Conservation (phyloP, 2,797 vertebrate species). For the Cyclopterus lumpus region DNA sequence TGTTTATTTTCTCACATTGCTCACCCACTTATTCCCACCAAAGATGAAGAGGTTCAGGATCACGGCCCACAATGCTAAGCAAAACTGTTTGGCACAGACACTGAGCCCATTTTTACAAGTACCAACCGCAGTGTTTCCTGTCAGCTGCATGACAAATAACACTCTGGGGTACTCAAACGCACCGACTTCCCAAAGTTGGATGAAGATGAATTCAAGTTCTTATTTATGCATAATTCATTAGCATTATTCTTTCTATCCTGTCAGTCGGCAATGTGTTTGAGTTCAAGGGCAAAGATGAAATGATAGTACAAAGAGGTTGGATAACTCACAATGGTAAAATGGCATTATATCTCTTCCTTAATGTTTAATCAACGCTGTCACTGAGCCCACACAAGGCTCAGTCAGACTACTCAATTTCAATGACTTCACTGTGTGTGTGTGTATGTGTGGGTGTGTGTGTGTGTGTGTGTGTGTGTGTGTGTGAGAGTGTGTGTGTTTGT, state of each 20-base stretch:
- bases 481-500: slow-evolving; percentile 14
- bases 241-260: slow-evolving; percentile 82
- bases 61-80: slow-evolving; percentile 27
- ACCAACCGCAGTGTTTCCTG: slow-evolving; percentile 67
- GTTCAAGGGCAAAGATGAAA: slow-evolving; percentile 83
- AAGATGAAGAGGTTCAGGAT: slow-evolving; percentile 36
- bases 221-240: slow-evolving; percentile 82
- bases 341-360: slow-evolving; percentile 84
- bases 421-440: slow-evolving; percentile 54
- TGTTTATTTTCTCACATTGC: slow-evolving; percentile 32
- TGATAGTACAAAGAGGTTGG: slow-evolving; percentile 84
- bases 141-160: slow-evolving; percentile 78
- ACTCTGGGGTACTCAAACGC: slow-evolving; percentile 71
- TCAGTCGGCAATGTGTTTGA: slow-evolving; percentile 77
- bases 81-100: slow-evolving; percentile 51
- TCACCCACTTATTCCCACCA: slow-evolving; percentile 24
- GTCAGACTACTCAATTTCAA: slow-evolving; percentile 82
- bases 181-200: slow-evolving; percentile 79
- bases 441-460: slow-evolving; percentile 28
- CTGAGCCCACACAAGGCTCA: slow-evolving; percentile 79
- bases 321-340: slow-evolving; percentile 82
- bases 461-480: slow-evolving; percentile 39
- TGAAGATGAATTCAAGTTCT: slow-evolving; percentile 80
- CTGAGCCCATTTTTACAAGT: slow-evolving; percentile 52
- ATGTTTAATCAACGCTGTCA: slow-evolving; percentile 85